Evolutionary conservation across 2,113 vertebrate genomes (phyloP).

Genomic region (Macrotis lagotis): DNA sequence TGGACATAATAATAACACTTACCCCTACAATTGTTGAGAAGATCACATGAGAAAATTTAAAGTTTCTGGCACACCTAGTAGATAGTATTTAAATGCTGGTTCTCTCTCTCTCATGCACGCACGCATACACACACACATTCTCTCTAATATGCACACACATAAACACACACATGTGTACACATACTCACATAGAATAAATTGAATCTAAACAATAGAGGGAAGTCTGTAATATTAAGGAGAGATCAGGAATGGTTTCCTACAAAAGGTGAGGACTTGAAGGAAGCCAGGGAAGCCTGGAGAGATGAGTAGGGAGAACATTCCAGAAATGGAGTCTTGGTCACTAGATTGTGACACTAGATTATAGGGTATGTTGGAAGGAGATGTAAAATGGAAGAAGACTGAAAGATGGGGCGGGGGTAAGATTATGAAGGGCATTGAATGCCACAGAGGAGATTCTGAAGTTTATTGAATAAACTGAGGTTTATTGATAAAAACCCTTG

Average conservation of each 20-base stretch:
- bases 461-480: neutral
- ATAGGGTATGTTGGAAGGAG: neutral
- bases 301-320: neutral
- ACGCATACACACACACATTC: too few species aligned
- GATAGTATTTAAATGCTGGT: neutral
- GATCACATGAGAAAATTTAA: neutral
- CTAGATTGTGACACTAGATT: neutral
- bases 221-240: neutral
- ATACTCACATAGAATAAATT: neutral
- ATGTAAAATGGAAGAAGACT: neutral
- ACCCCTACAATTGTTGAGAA: neutral
- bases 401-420: neutral
- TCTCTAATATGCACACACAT: too few species aligned
- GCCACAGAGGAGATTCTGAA: neutral
- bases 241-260: neutral
- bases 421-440: neutral
- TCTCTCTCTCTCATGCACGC: neutral
- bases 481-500: neutral
- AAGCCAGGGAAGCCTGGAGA: neutral
- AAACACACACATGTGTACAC: neutral
- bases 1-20: neutral
- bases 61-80: neutral
- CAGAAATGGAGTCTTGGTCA: neutral
- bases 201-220: neutral
- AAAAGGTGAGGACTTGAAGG: neutral